Conservation (phyloP, 2,113 vertebrate genomes). For the Bombycilla garrulus region DNA sequence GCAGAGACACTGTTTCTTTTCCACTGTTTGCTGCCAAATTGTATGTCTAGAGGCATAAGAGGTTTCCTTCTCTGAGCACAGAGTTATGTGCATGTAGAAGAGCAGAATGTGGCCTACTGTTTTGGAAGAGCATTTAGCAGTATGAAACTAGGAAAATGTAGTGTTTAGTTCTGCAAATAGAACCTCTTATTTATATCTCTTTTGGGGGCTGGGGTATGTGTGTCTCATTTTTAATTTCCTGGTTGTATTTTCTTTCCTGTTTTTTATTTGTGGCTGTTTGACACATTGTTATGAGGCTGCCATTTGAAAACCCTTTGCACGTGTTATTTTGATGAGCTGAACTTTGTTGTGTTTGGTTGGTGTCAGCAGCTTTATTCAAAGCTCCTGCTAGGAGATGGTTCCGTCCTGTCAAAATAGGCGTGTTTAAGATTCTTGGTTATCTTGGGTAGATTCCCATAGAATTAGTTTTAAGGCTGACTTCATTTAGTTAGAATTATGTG, state of each 20-base stretch:
- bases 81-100: not conserved
- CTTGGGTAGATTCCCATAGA: not conserved
- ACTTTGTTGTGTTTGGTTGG: not conserved
- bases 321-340: not conserved
- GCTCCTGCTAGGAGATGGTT: not conserved
- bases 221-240: not conserved
- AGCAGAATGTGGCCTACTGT: accelerated
- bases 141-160: not conserved
- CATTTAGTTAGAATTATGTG: not conserved
- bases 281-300: not conserved
- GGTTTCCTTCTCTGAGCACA: not conserved
- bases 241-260: not conserved
- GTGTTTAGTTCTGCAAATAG: not conserved
- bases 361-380: not conserved
- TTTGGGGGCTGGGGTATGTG: accelerated
- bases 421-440: not conserved
- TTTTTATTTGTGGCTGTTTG: not conserved
- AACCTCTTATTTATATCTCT: not conserved
- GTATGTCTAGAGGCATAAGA: not conserved
- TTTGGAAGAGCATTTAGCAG: not conserved
- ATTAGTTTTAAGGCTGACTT: not conserved
- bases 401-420: not conserved
- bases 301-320: not conserved
- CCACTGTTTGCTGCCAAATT: not conserved
- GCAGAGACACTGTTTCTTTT: not conserved